Percentiles rank a stretch among this genome's conserved stretches.
phyloP scores from a whole-genome alignment of 2,797 vertebrate species.

The Chaenodraco wilsoni region DNA sequence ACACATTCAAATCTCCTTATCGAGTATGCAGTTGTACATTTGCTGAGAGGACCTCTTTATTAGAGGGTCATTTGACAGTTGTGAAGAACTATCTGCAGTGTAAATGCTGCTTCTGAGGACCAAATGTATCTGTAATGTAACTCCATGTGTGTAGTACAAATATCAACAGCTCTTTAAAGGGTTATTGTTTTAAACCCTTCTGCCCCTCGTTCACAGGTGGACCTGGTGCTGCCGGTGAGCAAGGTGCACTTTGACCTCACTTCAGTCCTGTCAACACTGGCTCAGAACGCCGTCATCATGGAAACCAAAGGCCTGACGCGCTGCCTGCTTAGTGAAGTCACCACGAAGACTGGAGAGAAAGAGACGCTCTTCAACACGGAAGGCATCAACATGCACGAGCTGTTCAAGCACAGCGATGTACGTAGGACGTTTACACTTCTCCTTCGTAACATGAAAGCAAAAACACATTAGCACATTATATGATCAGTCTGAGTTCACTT shows the following conservation, averaged over 20 bases:
- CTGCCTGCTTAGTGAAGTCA: slow-evolving; percentile 89
- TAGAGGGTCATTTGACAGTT: too few relatives aligned
- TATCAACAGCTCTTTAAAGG: neutral
- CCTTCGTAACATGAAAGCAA: neutral
- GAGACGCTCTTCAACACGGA: slow-evolving; percentile 89
- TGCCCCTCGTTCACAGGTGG: slow-evolving; percentile 78
- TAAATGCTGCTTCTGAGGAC: too few relatives aligned
- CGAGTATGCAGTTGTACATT: too few relatives aligned
- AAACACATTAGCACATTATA: too few relatives aligned
- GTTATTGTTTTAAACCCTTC: neutral
- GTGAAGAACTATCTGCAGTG: too few relatives aligned
- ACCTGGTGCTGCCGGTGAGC: slow-evolving; percentile 86
- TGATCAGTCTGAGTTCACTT: too few relatives aligned
- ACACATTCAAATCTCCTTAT: too few relatives aligned
- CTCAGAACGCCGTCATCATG: slow-evolving; percentile 86
- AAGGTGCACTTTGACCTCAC: slow-evolving; percentile 93
- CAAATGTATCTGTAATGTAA: too few relatives aligned
- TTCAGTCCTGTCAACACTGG: slow-evolving; percentile 85
- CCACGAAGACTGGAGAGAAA: slow-evolving; percentile 79
- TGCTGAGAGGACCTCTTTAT: too few relatives aligned
- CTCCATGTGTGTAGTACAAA: too few relatives aligned
- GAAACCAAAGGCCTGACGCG: slow-evolving; percentile 91
- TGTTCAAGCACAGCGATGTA: slow-evolving; percentile 91
- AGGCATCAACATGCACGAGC: slow-evolving; percentile 93
- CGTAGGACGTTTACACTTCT: neutral